Base-by-base conservation (phyloP, 2,888 invertebrate genomes). In the Beris chalybata region DNA sequence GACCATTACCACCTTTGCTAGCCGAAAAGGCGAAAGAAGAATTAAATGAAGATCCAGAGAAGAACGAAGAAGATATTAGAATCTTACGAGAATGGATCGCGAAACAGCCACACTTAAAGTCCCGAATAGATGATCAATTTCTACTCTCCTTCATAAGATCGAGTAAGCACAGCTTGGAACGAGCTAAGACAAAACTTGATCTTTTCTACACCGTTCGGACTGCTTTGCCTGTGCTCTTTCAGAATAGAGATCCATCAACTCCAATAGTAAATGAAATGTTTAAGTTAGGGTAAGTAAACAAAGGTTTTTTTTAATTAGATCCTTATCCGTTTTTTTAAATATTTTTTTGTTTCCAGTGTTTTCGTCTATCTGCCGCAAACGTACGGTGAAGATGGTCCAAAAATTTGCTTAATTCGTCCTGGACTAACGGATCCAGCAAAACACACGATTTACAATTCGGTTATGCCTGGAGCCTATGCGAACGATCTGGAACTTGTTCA, bases 131-230 rank as follows among this genome's bases (percentile, higher is more conserved):
- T 65, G 82, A 84, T 71, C 84, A 84, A 71, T 83, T 83, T 75
- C 72, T 85, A 50, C 73, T 83, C n/a, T 76, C 81, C 29, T 85
- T 85, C 72, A 75, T 85, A 55, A 80, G 85, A 50, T 83, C 83
- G 48, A 82, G 82, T 70, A 84, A 82, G 71, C 84, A 82, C 75
- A 83, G 83, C 71, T 72, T 85, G 72, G 85, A 85, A 68, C 75
- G 79, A 15, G 81, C 84, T 31, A 85, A 85, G 72, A 79, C 82
- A 66, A 85, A 85, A 70, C 72, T 86, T 5, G 83, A 85, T 65
- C 83, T 83, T 79, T 87, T 83, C 73, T 86, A 87, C 73, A 85
- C 85, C 5, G 76, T 79, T 73, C 83, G 84, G 70, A 81, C 82
- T 3, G 78, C 84, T 44, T 80, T 85, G 0, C 86, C 88, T 1